Evolutionary conservation across 2,797 vertebrate species (phyloP).

Genomic region (Oreonectes daqikongensis): DNA sequence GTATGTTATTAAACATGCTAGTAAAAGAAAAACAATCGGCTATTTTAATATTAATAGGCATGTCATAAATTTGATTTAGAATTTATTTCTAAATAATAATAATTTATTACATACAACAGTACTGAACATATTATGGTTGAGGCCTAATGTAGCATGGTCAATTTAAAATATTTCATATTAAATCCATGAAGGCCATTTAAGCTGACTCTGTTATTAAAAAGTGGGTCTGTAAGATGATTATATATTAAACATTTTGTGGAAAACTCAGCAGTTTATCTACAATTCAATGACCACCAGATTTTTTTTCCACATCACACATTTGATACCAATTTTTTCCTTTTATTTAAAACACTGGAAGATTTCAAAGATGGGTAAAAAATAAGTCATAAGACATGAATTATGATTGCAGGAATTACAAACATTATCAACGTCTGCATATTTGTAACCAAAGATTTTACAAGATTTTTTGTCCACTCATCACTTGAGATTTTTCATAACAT

Average conservation of each 20-base stretch:
- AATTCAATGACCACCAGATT: no score
- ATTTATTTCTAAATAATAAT: background rate
- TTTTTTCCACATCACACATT: no score
- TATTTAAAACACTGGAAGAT: background rate
- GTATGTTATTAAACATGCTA: background rate
- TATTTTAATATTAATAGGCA: background rate
- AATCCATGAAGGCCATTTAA: conserved; percentile 17
- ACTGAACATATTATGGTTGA: background rate
- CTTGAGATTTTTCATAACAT: no score
- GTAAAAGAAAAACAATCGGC: background rate
- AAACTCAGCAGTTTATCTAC: background rate
- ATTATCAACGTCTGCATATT: background rate
- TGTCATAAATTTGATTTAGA: background rate
- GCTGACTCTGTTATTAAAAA: background rate
- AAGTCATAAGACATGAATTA: background rate
- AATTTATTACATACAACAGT: background rate
- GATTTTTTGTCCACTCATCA: background rate
- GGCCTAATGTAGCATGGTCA: background rate
- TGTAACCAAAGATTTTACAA: background rate
- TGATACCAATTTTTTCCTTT: no score
- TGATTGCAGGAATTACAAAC: background rate
- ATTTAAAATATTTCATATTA: no score
- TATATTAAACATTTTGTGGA: background rate
- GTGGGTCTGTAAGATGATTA: background rate
- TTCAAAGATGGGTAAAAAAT: background rate